Base-by-base conservation (phyloP, 2,797 vertebrate genomes). In the Corythornis leucogaster region DNA sequence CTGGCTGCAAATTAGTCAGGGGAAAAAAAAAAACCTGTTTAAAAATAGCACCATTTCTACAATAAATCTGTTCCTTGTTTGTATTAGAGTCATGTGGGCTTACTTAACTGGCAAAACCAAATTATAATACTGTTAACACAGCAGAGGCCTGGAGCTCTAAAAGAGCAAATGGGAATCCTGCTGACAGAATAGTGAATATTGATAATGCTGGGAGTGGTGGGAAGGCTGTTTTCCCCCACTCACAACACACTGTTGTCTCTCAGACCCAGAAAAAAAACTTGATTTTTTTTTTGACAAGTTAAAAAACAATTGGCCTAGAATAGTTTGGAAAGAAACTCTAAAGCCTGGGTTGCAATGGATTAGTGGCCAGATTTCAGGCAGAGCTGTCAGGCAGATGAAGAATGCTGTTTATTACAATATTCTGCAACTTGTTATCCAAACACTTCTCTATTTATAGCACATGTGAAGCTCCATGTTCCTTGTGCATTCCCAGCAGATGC, bases 1-100 rank as follows among this genome's bases (percentile, higher is more conserved):
- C 63, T 95, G 89, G 80, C 94, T 87, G 76, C 73, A 87, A 94
- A 91, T 95, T 38, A 92, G 69, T 82, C 66, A 83, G 82, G n/a
- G 18, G 24, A 18, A 25, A 33, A 85, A 68, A 76, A 15, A 31
- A 38, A 38, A 13, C 38, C 38, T 11, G 74, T 59, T 90, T 89
- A 16, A 91, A 95, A 94, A 91, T 48, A 96, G 61, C 66, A 35
- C 6, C 20, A 5, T 80, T 78, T 84, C 62, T 48, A 63, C 92
- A 45, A 15, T 24, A 35, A 77, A 22, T 46, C 81, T 80, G 91
- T n/a, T 78, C 55, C 75, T 69, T 67, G 79, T 91, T 92, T 92
- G 89, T 31, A 2, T 33, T n/a, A 45, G 38, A 77, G 64, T 67
- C 93, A 87, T 85, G 74, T 93, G 94, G 91, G 82, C 73, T 64